Percentiles rank a stretch among this genome's conserved stretches.
Conservation (phyloP, 1,140 invertebrate species). For the Daktulosphaira vitifoliae region DNA sequence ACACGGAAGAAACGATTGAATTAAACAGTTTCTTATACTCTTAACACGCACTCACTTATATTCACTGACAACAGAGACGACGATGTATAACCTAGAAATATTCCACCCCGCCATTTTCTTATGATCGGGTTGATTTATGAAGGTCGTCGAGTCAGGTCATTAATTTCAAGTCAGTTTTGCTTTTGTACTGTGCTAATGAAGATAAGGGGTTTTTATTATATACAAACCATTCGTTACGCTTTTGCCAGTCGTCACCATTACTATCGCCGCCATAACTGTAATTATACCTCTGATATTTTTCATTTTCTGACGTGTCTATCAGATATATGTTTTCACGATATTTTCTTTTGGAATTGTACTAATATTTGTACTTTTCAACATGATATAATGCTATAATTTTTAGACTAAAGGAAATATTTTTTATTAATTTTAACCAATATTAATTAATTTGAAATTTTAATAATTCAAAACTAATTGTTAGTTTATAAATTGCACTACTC, state of each 20-base stretch:
- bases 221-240: constrained; percentile 17
- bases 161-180: constrained; percentile 31
- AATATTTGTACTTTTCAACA: no score
- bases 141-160: constrained; percentile 16
- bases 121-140: constrained; percentile 29
- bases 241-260: background rate
- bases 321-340: no score
- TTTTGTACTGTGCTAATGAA: constrained; percentile 17
- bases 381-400: no score
- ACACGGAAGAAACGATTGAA: constrained; percentile 7
- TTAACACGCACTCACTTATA: background rate
- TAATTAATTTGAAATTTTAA: no score
- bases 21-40: constrained; percentile 29
- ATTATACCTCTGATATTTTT: constrained; percentile 5
- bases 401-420: no score
- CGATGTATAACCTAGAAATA: background rate
- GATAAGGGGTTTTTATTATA: constrained; percentile 24
- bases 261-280: no score
- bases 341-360: no score
- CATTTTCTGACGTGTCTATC: background rate
- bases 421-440: no score
- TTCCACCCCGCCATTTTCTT: background rate
- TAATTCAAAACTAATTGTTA: no score
- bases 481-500: no score
- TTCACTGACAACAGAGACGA: background rate